A percentile compares a stretch with the other conserved stretches of the same genome.
These are phyloP conservation scores for Pygoscelis antarcticus DNA, from an alignment of 2,113 vertebrate genomes.

Conservation along the genomic window DNA sequence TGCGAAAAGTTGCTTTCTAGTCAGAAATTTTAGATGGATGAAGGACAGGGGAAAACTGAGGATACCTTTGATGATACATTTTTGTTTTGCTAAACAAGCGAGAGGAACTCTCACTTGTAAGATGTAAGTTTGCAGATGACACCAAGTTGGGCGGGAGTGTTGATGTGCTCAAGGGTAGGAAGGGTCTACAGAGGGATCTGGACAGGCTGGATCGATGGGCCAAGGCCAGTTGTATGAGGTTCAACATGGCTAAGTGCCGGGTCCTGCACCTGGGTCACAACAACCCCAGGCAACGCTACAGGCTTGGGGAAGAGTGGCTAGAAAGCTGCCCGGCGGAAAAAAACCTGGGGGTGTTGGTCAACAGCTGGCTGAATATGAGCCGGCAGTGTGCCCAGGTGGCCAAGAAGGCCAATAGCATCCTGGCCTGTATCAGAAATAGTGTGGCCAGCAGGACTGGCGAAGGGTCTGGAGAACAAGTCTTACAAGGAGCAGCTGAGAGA, in stretches of 20 bases:
- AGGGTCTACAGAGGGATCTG: neutral
- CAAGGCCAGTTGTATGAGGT: accelerated
- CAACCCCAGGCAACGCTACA: accelerated
- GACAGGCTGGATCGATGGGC: neutral
- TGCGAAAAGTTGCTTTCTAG: neutral
- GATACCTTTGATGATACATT: neutral
- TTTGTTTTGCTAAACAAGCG: neutral
- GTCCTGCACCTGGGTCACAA: neutral
- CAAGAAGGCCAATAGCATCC: neutral
- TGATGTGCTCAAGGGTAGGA: neutral
- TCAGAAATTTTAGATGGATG: neutral
- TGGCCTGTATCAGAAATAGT: neutral
- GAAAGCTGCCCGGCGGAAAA: accelerated
- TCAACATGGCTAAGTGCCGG: accelerated
- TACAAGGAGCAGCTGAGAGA: accelerated
- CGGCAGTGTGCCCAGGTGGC: neutral
- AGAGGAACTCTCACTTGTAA: neutral
- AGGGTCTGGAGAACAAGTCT: neutral
- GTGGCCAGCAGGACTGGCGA: neutral
- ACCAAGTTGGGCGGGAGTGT: accelerated
- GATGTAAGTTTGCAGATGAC: accelerated
- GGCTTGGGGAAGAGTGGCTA: neutral
- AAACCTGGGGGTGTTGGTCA: neutral
- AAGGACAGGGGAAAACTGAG: neutral
- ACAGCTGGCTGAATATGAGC: accelerated